phyloP scores from a whole-genome alignment of 2,113 vertebrate genomes.

The Antigone vipio region DNA sequence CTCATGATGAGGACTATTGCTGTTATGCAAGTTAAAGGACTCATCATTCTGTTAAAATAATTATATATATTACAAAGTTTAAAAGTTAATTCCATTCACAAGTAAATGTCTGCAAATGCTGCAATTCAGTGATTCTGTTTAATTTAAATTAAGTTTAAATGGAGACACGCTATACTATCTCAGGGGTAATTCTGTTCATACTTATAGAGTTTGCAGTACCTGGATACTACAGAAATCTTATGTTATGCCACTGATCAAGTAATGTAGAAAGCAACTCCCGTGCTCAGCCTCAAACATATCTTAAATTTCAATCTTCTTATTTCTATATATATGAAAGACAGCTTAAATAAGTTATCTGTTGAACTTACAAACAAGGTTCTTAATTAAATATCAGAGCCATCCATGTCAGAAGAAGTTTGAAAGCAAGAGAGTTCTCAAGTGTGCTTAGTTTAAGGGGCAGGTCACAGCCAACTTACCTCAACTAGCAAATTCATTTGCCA shows the following conservation, averaged over 20 bases:
- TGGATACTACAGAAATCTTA: background rate
- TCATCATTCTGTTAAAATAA: conserved; percentile 55
- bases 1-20: conserved; percentile 65
- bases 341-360: background rate
- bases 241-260: background rate
- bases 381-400: background rate
- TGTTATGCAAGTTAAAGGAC: conserved; percentile 72
- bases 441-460: background rate
- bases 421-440: background rate
- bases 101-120: background rate
- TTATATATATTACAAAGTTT: background rate
- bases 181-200: background rate
- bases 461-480: background rate
- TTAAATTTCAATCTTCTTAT: background rate
- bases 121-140: background rate
- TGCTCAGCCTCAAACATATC: background rate
- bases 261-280: background rate
- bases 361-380: background rate
- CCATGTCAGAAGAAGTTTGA: background rate
- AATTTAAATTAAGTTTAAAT: background rate
- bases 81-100: background rate
- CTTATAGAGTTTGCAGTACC: background rate
- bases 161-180: background rate
- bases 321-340: background rate
- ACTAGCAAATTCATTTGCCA: background rate